Conservation (phyloP, 2,113 vertebrate species). For the Cnemophilus loriae region DNA sequence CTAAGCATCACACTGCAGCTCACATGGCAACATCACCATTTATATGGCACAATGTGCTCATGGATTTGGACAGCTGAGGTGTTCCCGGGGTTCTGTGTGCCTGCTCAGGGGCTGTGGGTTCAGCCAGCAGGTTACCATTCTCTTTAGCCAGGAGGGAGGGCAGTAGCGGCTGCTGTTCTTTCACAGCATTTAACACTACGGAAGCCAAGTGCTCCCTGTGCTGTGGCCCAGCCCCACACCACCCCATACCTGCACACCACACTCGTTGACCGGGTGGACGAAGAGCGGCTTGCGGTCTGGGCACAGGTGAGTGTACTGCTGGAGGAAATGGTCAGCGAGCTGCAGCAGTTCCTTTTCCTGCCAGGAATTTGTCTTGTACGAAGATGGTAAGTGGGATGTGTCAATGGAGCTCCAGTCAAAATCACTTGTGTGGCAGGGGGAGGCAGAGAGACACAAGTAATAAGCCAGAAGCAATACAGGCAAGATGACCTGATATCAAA, state of each 20-base stretch:
- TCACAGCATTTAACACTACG: neutral
- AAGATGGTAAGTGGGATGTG: slow-evolving; percentile 60
- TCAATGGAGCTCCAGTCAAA: slow-evolving; percentile 52
- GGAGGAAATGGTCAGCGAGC: slow-evolving; percentile 76
- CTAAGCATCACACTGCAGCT: neutral
- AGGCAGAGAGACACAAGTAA: neutral
- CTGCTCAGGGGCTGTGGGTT: neutral
- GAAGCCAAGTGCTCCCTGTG: neutral
- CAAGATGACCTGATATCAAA: neutral
- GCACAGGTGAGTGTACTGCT: slow-evolving; percentile 79
- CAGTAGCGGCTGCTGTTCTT: neutral
- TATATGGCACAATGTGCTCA: accelerated
- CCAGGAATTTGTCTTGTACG: slow-evolving; percentile 77
- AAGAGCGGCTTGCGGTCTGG: slow-evolving; percentile 83
- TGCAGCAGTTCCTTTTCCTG: slow-evolving; percentile 74
- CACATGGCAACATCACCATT: neutral
- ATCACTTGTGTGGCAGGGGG: neutral
- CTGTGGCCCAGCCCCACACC: neutral
- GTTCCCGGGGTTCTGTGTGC: accelerated
- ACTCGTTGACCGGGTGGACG: slow-evolving; percentile 83
- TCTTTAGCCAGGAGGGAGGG: neutral
- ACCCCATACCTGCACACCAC: slow-evolving; percentile 73
- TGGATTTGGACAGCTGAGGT: neutral
- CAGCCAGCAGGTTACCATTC: neutral
- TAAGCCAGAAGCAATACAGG: neutral